phyloP scores from a whole-genome alignment of 2,113 vertebrate genomes.

The Cephalopterus ornatus region DNA sequence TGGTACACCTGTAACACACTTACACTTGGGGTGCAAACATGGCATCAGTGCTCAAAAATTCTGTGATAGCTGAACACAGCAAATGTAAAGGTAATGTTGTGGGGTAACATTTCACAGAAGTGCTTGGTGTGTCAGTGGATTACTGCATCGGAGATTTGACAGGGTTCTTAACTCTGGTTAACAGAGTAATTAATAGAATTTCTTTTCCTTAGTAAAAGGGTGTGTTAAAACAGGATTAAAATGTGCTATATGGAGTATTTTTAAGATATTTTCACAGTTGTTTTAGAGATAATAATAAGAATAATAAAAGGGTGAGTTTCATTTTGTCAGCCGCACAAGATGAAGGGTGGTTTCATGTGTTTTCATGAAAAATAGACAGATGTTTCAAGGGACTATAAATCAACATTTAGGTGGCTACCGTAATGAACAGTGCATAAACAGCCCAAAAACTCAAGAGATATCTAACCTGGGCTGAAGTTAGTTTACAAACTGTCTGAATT shows the following conservation, averaged over 20 bases:
- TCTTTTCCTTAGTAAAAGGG: background rate
- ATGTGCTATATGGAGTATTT: background rate
- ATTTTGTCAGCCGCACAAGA: background rate
- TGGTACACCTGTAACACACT: background rate
- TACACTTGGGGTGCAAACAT: background rate
- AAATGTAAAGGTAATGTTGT: background rate
- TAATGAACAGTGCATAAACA: background rate
- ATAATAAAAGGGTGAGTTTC: background rate
- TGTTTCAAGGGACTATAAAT: background rate
- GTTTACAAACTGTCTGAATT: background rate
- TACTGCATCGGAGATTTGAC: background rate
- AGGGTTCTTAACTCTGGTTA: background rate
- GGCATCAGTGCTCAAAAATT: background rate
- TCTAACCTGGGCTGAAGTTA: background rate
- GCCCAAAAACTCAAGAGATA: background rate
- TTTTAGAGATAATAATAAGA: conserved; percentile 3
- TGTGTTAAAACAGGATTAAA: background rate
- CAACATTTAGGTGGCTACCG: background rate
- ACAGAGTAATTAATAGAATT: background rate
- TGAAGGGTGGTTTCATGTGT: background rate
- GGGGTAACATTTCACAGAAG: background rate
- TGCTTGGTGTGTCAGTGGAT: background rate
- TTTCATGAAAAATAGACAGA: background rate
- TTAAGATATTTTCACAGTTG: background rate
- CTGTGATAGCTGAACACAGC: background rate